A percentile compares a stretch with the other conserved stretches of the same genome.
Evolutionary conservation across 2,797 vertebrate species (phyloP).

Genomic region (Champsocephalus gunnari): DNA sequence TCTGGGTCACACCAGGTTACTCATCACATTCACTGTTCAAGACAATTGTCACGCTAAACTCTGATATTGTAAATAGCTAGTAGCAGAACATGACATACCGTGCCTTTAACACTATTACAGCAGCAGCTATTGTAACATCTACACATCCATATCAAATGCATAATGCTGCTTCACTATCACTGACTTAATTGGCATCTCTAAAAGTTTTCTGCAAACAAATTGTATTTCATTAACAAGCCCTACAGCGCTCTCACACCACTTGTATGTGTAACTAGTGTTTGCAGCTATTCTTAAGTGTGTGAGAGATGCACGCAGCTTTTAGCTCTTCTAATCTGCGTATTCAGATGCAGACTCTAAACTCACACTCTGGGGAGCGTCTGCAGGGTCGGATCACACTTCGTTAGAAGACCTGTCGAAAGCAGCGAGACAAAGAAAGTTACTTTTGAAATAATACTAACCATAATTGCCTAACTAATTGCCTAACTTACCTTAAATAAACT

Average conservation of each 20-base stretch:
- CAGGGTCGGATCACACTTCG: not conserved
- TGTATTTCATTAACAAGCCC: not conserved
- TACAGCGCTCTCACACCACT: not conserved
- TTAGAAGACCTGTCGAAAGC: not conserved
- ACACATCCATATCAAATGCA: not conserved
- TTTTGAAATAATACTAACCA: too few species aligned
- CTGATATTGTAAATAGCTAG: too few species aligned
- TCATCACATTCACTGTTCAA: not conserved
- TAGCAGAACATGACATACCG: too few species aligned
- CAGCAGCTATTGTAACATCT: not conserved
- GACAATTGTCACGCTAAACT: too few species aligned
- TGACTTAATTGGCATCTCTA: not conserved
- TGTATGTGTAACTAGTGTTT: not conserved
- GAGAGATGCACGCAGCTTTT: not conserved
- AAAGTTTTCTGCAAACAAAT: not conserved
- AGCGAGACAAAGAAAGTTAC: not conserved
- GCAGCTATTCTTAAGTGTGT: not conserved
- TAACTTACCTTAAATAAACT: too few species aligned
- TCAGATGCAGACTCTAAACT: not conserved
- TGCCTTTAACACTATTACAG: not conserved
- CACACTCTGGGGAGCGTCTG: not conserved
- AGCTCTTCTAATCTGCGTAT: not conserved
- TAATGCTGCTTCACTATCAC: too few species aligned
- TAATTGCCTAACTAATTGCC: too few species aligned
- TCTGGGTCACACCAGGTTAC: conserved; percentile 18